Evolutionary conservation across 2,888 invertebrate genomes (phyloP).

Genomic region (Agrilus cyanescens): DNA sequence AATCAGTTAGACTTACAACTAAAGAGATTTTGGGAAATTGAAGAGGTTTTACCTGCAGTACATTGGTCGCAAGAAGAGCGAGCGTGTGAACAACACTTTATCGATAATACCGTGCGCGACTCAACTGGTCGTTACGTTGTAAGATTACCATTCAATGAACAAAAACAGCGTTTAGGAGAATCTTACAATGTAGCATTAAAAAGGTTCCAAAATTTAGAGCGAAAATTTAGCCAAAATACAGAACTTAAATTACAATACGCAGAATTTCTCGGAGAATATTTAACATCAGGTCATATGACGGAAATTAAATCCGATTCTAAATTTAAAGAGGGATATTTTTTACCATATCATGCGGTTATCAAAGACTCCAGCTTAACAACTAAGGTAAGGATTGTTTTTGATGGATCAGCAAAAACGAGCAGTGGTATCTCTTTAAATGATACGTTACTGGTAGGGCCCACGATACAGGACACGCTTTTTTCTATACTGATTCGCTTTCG

Average conservation of each 20-base stretch:
- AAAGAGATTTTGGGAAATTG: constrained; percentile 18
- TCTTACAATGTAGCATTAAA: constrained; percentile 12
- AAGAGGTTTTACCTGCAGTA: constrained; percentile 9
- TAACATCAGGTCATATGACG: constrained; percentile 16
- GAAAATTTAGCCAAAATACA: constrained; percentile 9
- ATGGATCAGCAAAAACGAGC: constrained; percentile 17
- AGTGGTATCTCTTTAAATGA: constrained; percentile 24
- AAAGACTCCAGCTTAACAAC: constrained; percentile 19
- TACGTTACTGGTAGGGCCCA: constrained; percentile 10
- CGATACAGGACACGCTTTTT: not conserved
- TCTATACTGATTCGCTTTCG: constrained; percentile 7
- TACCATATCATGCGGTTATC: constrained; percentile 22
- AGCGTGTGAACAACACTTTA: constrained; percentile 16
- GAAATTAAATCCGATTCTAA: not conserved
- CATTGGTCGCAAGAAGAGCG: constrained; percentile 11
- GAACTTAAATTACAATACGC: constrained; percentile 11
- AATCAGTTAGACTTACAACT: not conserved
- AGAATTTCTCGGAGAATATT: constrained; percentile 16
- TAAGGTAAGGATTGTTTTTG: constrained; percentile 22
- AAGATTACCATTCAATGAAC: constrained; percentile 8
- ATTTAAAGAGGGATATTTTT: no score
- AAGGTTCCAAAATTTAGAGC: constrained; percentile 16
- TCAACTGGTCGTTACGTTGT: constrained; percentile 13
- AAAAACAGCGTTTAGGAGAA: constrained; percentile 11
- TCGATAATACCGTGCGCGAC: constrained; percentile 9